phyloP scores from a whole-genome alignment of 2,888 invertebrate species.

The Volucella bombylans region DNA sequence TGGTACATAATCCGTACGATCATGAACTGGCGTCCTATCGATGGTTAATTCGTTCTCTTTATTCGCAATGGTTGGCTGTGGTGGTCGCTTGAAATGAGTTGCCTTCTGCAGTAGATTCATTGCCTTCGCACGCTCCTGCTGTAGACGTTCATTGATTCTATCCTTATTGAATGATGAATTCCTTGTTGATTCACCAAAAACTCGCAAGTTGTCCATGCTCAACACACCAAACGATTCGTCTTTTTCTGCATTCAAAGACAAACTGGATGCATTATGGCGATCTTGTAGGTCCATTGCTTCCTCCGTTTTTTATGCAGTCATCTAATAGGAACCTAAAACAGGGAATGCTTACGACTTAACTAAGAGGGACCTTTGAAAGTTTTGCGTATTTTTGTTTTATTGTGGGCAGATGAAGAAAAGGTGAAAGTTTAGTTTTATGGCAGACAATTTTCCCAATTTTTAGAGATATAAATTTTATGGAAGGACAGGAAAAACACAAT shows the following conservation, averaged over 20 bases:
- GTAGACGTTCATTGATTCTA: slow-evolving; percentile 50
- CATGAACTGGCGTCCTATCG: slow-evolving; percentile 58
- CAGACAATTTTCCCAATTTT: not conserved
- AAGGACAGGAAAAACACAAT: too few species aligned
- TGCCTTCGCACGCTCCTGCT: slow-evolving; percentile 78
- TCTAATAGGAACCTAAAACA: slow-evolving; percentile 1
- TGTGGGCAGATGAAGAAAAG: not conserved
- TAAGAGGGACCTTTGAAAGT: not conserved
- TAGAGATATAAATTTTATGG: not conserved
- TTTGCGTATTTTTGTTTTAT: slow-evolving; percentile 3
- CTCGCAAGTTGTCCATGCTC: slow-evolving; percentile 78
- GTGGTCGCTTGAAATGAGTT: slow-evolving; percentile 73
- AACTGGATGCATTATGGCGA: slow-evolving; percentile 44
- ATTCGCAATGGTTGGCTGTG: slow-evolving; percentile 29
- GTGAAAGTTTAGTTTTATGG: not conserved
- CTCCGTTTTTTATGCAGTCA: not conserved
- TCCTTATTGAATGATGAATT: slow-evolving; percentile 74
- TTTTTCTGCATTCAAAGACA: slow-evolving; percentile 49
- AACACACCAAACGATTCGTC: slow-evolving; percentile 72
- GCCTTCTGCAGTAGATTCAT: slow-evolving; percentile 77
- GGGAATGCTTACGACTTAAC: not conserved
- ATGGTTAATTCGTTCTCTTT: slow-evolving; percentile 63
- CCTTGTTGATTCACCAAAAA: slow-evolving; percentile 78
- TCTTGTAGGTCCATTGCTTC: slow-evolving; percentile 27
- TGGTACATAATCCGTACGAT: slow-evolving; percentile 75